phyloP scores from a whole-genome alignment of 2,888 invertebrate species.

The Idaea aversata region DNA sequence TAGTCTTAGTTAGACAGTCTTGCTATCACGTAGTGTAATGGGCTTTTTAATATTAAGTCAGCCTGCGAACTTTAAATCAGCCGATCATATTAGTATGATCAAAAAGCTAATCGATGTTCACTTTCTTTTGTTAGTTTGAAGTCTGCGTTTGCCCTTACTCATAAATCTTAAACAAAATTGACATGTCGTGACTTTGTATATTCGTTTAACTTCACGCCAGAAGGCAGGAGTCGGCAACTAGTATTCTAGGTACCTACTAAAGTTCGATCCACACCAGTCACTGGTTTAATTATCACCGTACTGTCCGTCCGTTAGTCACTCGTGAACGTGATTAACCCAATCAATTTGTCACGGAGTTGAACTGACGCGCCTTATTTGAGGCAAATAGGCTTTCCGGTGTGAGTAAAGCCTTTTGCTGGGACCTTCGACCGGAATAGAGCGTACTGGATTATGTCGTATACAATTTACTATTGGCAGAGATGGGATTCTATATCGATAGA shows the following conservation, averaged over 20 bases:
- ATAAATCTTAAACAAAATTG: background rate
- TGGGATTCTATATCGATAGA: background rate
- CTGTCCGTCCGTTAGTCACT: constrained; percentile 22
- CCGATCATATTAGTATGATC: too few relatives aligned
- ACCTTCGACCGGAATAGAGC: background rate
- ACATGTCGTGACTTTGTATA: background rate
- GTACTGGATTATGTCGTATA: background rate
- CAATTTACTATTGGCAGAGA: background rate
- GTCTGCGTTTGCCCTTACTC: background rate
- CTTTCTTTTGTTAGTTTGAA: too few relatives aligned
- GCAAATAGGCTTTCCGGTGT: constrained; percentile 9
- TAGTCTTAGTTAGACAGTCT: too few relatives aligned
- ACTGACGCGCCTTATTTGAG: constrained; percentile 20
- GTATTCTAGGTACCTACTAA: background rate
- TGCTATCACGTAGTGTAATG: too few relatives aligned
- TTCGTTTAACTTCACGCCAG: background rate
- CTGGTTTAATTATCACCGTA: constrained; percentile 28
- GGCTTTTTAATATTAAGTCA: too few relatives aligned
- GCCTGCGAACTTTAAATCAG: too few relatives aligned
- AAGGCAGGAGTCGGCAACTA: too few relatives aligned
- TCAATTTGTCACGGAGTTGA: constrained; percentile 33
- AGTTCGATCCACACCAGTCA: constrained; percentile 2
- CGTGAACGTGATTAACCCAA: constrained; percentile 29
- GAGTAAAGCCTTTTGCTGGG: background rate
- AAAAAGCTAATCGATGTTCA: too few relatives aligned